Base-by-base conservation (phyloP, 2,888 invertebrate species). In the Phania funesta region DNA sequence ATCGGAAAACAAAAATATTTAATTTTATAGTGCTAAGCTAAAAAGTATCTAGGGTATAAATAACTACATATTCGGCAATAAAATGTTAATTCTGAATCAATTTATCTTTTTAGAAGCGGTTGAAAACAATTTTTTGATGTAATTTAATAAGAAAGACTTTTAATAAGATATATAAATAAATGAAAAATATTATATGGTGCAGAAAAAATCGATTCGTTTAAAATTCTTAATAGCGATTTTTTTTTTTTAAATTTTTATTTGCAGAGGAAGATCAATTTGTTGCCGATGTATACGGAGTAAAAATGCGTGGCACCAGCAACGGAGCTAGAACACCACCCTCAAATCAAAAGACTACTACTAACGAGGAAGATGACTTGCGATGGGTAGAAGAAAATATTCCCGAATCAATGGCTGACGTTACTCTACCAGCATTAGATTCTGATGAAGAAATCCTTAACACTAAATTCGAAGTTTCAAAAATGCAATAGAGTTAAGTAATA, bases 361-460 rank as follows among this genome's bases (percentile, higher is more conserved):
- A 92, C 13, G 91, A 95, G 90, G 96, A 96, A 86, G 95, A 95
- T 86, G 96, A 96, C 87, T 90, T 96, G 84, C 94, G 96, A 88
- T 98, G 98, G 98, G 95, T 98, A 6, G 98, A 98, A 89, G 97
- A 98, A 86, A 96, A 98, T 90, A 97, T 98, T 85, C 97, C 97
- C 0, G 93, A 95, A 29, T 92, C 94, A 9, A 92, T 95, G 84
- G 93, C 93, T 76, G 95, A 96, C 89, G 93, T 95, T 80, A 90
- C 96, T 87, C 85, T 94, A 90, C 92, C 94, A 86, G 90, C 96
- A 88, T 90, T 96, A 88, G 92, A 96, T 93, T 95, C 95, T 0
- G 95, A 95, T 87, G 96, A 96, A 91, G 96, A 96, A 91, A 94
- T 96, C 67, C 94, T 96, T 86, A 96, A 94, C 86, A 95, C 96